Conservation (phyloP, 2,888 invertebrate species). For the Cataglyphis altisquamis region DNA sequence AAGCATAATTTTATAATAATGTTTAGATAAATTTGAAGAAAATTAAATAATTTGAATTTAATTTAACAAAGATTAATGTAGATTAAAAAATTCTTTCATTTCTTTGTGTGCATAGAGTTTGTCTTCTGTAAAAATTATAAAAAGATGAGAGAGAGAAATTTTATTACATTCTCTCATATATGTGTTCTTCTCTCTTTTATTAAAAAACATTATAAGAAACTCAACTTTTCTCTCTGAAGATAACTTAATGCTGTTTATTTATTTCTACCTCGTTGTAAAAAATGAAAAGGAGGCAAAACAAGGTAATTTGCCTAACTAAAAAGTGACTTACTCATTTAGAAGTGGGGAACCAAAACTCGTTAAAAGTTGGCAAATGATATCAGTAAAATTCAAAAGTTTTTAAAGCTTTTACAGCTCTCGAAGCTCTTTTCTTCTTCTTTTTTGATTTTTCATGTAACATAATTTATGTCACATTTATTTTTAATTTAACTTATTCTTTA, state of each 20-base stretch:
- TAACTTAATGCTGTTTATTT: background rate
- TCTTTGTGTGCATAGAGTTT: background rate
- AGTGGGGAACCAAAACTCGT: constrained; percentile 33
- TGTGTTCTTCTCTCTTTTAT: background rate
- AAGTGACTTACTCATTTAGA: background rate
- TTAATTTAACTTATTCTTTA: background rate
- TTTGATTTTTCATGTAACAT: background rate
- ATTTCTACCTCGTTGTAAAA: background rate
- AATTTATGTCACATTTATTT: background rate
- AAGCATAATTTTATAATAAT: background rate
- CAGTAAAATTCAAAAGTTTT: constrained; percentile 10
- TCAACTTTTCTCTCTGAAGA: constrained; percentile 1
- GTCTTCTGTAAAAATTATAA: background rate
- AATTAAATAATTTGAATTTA: background rate
- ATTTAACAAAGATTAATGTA: background rate
- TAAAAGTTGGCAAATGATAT: constrained; percentile 34
- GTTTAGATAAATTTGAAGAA: background rate
- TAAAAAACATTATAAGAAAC: background rate
- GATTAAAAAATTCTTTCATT: background rate
- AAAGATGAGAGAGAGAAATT: background rate
- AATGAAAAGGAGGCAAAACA: background rate
- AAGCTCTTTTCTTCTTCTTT: background rate
- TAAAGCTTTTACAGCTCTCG: background rate
- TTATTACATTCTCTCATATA: background rate
- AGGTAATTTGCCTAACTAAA: background rate